phyloP scores from a whole-genome alignment of 2,888 invertebrate species.

The Acholoe squamosa region DNA sequence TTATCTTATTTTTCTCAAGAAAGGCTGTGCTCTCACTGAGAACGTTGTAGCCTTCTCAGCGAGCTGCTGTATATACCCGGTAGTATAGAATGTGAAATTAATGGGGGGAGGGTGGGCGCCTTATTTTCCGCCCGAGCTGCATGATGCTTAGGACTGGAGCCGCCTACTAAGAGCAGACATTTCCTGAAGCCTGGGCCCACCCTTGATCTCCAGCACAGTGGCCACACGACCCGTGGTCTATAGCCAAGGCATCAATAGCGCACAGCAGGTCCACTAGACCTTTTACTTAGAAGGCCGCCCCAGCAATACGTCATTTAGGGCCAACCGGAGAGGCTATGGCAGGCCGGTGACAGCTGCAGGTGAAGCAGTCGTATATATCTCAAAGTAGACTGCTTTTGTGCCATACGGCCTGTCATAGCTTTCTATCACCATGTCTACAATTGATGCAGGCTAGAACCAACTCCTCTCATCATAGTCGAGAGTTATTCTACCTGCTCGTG shows the following conservation, averaged over 20 bases:
- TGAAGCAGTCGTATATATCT: background rate
- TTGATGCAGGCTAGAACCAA: no score
- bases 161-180: slow-evolving; percentile 24
- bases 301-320: background rate
- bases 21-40: no score
- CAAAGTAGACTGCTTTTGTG: background rate
- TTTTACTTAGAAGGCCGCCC: slow-evolving; percentile 7
- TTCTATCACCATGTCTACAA: no score
- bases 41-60: background rate
- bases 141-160: background rate
- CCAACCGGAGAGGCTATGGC: background rate
- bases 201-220: background rate
- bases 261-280: slow-evolving; percentile 28
- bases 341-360: background rate
- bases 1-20: no score
- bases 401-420: background rate
- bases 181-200: background rate
- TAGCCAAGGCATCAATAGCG: slow-evolving; percentile 33
- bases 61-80: background rate
- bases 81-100: background rate
- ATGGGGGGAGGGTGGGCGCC: background rate
- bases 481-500: no score
- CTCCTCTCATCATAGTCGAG: no score
- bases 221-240: background rate
- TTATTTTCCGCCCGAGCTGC: background rate